Evolutionary conservation across 2,888 invertebrate species (phyloP), one percentile per base, ranked within the genome.

Genomic region (Cinara cedri): DNA sequence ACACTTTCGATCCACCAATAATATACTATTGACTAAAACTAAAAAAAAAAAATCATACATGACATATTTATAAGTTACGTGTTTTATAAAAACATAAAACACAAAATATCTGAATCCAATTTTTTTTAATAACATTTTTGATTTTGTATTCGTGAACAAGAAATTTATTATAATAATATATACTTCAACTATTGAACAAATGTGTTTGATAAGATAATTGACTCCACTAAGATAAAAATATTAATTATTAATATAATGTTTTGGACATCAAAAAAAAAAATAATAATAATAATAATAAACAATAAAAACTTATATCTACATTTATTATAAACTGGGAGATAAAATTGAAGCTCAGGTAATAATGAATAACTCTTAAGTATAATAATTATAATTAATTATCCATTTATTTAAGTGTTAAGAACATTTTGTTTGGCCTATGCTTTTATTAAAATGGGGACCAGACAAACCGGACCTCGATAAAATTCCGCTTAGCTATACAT

Each of bases 401-500:
- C 70, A 70, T 57, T 78, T 76, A 68, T 66, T 68, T 78, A 78
- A 51, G 51, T 70, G 78, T 78, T 78, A 70, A 57, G 46, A 74
- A 78, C 42, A 60, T 78, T 42, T 78, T 78, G 68, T 78, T 78
- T 68, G 70, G 78, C 78, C 70, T 78, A 60, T 14, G 78, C 78
- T 68, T 78, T 70, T 51, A 60, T 70, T 78, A 16, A 70, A 70
- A 60, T 70, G 78, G 78, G 78, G 78, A 78, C 78, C 78, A 78
- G 60, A 51, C 78, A 60, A 70, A 78, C 70, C 21, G 78, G 70
- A 78, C 78, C 78, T 78, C 78, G 70, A 70, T 78, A 68, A 51
- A 75, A 70, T 70, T 78, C 78, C 70, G 78, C 78, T 78, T 78
- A 78, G 78, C 78, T 78, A 78, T 70, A 54, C 19, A 60, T 60